Percentiles rank a stretch among this genome's conserved stretches.
These are phyloP conservation scores for Chromoteleia sp. DNA, from an alignment of 2,888 invertebrate genomes.

Conservation along the genomic window DNA sequence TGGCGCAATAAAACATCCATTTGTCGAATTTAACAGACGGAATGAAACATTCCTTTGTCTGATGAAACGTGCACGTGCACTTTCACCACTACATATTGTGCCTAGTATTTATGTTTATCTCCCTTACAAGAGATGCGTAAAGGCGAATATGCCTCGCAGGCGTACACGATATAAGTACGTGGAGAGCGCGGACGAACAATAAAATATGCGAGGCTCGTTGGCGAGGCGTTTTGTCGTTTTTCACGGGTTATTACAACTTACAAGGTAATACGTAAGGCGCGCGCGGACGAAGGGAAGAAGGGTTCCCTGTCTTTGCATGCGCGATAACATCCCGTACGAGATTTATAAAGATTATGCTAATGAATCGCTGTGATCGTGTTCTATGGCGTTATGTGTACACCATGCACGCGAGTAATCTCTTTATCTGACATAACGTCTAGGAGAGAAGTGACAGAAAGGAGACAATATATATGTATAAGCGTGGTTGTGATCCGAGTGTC, in stretches of 20 bases:
- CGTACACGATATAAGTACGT: constrained; percentile 68
- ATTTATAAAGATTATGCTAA: constrained; percentile 82
- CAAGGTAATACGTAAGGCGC: constrained; percentile 60
- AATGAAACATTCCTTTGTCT: constrained; percentile 68
- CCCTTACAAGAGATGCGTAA: constrained; percentile 65
- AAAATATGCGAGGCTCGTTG: constrained; percentile 70
- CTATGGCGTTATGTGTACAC: constrained; percentile 72
- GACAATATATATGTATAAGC: constrained; percentile 6
- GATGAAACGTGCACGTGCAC: constrained; percentile 67
- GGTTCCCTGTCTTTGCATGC: constrained; percentile 71
- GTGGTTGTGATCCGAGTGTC: constrained; percentile 29
- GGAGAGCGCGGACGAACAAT: constrained; percentile 63
- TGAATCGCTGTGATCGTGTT: constrained; percentile 77
- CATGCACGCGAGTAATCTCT: constrained; percentile 77
- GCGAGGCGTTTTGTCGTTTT: constrained; percentile 71
- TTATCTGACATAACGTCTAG: constrained; percentile 72
- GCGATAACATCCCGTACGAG: constrained; percentile 76
- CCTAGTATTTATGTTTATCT: constrained; percentile 67
- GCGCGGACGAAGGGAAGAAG: constrained; percentile 37
- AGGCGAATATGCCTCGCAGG: constrained; percentile 68
- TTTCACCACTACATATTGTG: constrained; percentile 67
- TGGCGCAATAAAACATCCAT: constrained; percentile 58
- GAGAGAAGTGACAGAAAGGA: constrained; percentile 49
- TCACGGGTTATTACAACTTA: constrained; percentile 72
- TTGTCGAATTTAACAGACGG: constrained; percentile 62